Evolutionary conservation across 2,797 vertebrate species (phyloP).

Genomic region (Hirundo rustica): DNA sequence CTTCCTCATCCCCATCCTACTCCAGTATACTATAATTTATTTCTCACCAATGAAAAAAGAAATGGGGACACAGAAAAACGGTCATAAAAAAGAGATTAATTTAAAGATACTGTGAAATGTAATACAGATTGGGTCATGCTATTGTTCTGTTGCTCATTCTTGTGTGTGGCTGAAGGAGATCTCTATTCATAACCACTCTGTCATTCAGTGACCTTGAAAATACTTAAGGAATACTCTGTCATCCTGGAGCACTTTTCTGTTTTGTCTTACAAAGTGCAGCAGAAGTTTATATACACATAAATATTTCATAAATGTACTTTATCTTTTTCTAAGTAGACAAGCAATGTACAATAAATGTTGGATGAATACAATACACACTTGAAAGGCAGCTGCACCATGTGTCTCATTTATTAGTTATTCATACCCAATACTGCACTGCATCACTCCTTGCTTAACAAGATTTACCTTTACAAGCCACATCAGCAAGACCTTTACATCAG

Average conservation of each 20-base stretch:
- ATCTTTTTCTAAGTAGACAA: constrained; percentile 6
- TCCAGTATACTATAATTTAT: background rate
- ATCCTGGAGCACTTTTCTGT: background rate
- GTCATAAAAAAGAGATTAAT: background rate
- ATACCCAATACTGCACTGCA: background rate
- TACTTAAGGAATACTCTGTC: background rate
- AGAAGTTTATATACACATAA: background rate
- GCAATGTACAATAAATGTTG: constrained; percentile 1
- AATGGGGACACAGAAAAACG: background rate
- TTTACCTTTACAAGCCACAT: background rate
- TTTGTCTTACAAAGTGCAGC: background rate
- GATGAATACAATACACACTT: background rate
- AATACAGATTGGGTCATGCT: background rate
- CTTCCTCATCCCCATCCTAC: background rate
- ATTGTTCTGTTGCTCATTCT: background rate
- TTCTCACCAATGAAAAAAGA: background rate
- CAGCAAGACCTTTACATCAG: background rate
- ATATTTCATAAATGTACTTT: background rate
- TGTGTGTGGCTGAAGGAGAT: background rate
- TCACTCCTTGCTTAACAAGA: background rate
- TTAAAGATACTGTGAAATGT: background rate
- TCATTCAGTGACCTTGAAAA: background rate
- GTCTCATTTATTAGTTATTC: constrained; percentile 4
- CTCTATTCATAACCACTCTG: background rate
- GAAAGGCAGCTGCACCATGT: background rate